These are phyloP conservation scores for Anthopleura xanthogrammica DNA, from an alignment of 92 coral and sea anemone species.

Conservation along the genomic window DNA sequence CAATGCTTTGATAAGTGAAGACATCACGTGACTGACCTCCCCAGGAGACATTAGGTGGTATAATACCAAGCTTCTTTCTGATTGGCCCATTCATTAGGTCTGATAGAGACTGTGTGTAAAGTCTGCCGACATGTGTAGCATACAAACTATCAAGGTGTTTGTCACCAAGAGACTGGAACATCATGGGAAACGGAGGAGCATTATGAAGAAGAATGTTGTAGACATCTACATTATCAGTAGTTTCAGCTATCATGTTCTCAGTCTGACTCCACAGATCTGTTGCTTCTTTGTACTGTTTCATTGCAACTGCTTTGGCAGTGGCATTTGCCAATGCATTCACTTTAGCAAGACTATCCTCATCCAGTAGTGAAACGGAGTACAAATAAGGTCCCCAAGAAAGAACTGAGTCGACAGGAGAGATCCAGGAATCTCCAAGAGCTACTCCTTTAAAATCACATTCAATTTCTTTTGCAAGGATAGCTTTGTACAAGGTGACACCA, in stretches of 20 bases:
- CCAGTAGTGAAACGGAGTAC: conserved; percentile 80
- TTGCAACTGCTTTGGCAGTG: conserved; percentile 79
- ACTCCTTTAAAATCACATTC: conserved; percentile 82
- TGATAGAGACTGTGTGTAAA: conserved; percentile 57
- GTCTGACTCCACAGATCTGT: conserved; percentile 73
- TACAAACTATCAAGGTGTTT: conserved; percentile 57
- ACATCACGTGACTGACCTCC: conserved; percentile 85
- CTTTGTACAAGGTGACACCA: conserved; percentile 84
- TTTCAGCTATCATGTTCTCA: conserved; percentile 49
- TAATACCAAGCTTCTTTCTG: conserved; percentile 93
- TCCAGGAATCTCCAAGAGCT: conserved; percentile 97
- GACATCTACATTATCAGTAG: conserved; percentile 88
- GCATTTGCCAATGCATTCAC: conserved; percentile 73
- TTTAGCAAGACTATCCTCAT: conserved; percentile 53
- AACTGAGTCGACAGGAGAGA: conserved; percentile 90
- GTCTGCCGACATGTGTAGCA: conserved; percentile 69
- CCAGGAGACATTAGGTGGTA: conserved; percentile 85
- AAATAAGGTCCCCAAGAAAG: conserved; percentile 93
- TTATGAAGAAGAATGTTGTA: conserved; percentile 85
- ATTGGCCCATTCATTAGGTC: conserved; percentile 93
- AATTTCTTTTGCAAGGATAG: conserved; percentile 61
- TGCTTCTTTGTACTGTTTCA: conserved; percentile 64
- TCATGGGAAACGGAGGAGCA: conserved; percentile 32
- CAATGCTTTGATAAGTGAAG: conserved; percentile 66
- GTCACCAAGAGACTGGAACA: conserved; percentile 29